A percentile compares a stretch with the other conserved stretches of the same genome.
phyloP scores from a whole-genome alignment of 1,140 invertebrate genomes.

The Pachypeltis micranthus region DNA sequence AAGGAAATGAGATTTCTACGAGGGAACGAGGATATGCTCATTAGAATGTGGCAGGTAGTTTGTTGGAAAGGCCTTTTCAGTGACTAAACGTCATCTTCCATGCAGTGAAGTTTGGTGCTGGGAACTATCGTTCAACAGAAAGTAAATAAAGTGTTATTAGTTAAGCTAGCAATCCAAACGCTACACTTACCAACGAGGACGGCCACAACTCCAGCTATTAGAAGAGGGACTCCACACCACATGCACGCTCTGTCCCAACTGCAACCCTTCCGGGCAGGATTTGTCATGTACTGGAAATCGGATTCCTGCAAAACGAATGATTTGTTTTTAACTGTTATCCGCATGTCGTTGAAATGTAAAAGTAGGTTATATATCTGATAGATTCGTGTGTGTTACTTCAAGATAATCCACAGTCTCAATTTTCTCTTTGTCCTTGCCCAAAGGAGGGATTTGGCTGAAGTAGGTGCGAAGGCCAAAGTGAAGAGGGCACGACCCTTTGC shows the following conservation, averaged over 20 bases:
- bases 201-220: slow-evolving; percentile 14
- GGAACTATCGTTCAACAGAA: too few species aligned
- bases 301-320: neutral
- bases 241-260: slow-evolving; percentile 19
- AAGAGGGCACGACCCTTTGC: slow-evolving; percentile 8
- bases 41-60: too few species aligned
- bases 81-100: too few species aligned
- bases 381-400: neutral
- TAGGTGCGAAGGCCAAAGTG: slow-evolving; percentile 18
- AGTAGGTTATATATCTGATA: neutral
- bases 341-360: neutral
- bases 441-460: neutral
- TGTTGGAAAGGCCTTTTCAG: too few species aligned
- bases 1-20: too few species aligned
- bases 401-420: slow-evolving; percentile 19
- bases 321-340: neutral
- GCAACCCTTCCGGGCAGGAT: neutral
- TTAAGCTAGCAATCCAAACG: too few species aligned
- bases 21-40: too few species aligned
- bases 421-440: slow-evolving; percentile 11
- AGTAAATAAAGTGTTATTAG: too few species aligned
- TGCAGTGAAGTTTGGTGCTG: too few species aligned
- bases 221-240: slow-evolving; percentile 21
- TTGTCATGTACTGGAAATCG: slow-evolving; percentile 11
- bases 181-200: slow-evolving; percentile 20